These are phyloP conservation scores for Gallinago undulata DNA, from an alignment of 2,113 vertebrate species.

Conservation along the genomic window DNA sequence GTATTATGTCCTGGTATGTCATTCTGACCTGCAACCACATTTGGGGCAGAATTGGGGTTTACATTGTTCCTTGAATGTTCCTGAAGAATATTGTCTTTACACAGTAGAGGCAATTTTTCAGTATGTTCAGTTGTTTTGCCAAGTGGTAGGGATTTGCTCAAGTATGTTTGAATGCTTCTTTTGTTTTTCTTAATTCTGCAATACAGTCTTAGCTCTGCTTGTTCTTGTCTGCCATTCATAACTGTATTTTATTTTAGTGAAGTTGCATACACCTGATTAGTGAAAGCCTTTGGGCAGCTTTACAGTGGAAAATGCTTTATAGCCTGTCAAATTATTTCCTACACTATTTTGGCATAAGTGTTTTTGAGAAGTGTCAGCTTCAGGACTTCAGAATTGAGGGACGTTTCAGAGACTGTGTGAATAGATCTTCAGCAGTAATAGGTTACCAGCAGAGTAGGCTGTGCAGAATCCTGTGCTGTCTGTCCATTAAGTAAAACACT, in stretches of 20 bases:
- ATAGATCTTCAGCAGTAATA: neutral
- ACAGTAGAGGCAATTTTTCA: neutral
- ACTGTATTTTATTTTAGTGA: neutral
- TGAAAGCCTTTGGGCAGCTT: neutral
- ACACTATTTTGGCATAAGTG: neutral
- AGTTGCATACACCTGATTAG: neutral
- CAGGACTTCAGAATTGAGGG: neutral
- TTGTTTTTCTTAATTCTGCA: neutral
- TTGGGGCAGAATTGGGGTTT: neutral
- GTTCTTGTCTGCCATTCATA: neutral
- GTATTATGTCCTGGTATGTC: neutral
- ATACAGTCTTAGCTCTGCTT: neutral
- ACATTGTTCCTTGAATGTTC: neutral
- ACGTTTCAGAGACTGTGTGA: neutral
- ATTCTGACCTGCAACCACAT: neutral
- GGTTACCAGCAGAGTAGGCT: neutral
- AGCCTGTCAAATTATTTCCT: neutral
- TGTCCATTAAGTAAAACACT: neutral
- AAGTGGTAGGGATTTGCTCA: neutral
- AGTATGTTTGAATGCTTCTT: neutral
- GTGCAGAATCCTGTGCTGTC: neutral
- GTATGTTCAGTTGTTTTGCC: neutral
- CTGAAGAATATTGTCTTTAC: neutral
- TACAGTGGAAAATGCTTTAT: neutral
- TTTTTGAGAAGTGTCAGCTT: neutral